Base-by-base conservation (phyloP, 2,888 invertebrate species). In the Eupeodes latifasciatus region DNA sequence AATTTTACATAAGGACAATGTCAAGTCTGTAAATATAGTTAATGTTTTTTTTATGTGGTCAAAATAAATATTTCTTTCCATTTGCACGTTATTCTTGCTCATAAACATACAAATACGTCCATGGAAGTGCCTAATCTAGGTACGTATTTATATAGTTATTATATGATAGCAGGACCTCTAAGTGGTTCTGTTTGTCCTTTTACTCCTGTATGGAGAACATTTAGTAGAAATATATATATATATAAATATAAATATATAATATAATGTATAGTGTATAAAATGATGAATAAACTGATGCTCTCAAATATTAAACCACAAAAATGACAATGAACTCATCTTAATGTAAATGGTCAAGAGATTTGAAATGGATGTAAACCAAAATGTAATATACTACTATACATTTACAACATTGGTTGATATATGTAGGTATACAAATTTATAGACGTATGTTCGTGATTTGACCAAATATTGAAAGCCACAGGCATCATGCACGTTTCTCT, bases 321-420 rank as follows among this genome's bases (percentile, higher is more conserved):
- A 75, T 79, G 86, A 71, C 75, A 64, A 82, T 82, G 86, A 82
- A 86, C 86, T 82, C 34, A 75, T 82, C 86, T 71, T 79, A 86
- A 82, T 72, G 72, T 86, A 27, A 27, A 27, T 79, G 86, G 86
- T 82, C 86, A 86, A 81, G 74, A 67, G 66, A 67, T 67, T 49
- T 47, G 62, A 47, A 55, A 62, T n/a, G 57, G 57, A 16, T 62
- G 11, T 9, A n/a, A 61, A 67, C 49, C 34, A 4, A 44, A 62
- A 72, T 34, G 55, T 12, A 55, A 16, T 44, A 53, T 40, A 40
- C 5, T 40, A 40, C 5, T 40, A 27, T 27, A 27, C 19, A 19
- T 19, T 19, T 19, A 19, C 27, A 27, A 27, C 27, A 27, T 27
- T 2, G 27, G 27, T 27, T 27, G 3, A 27, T 40, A 4, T 40